phyloP scores from a whole-genome alignment of 2,888 invertebrate genomes.

The Macrophya alboannulata region DNA sequence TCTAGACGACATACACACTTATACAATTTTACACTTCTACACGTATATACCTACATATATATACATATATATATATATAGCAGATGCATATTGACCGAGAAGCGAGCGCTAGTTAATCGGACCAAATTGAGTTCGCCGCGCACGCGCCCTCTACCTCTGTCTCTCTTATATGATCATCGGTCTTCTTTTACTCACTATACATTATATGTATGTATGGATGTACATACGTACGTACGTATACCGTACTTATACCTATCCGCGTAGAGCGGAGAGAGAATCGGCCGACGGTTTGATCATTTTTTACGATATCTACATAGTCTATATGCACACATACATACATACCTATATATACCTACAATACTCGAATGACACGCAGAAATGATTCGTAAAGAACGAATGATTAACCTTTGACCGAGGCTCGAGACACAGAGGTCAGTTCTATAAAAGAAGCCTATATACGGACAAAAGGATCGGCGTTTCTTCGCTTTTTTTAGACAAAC shows the following conservation, averaged over 20 bases:
- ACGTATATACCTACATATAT: constrained; percentile 17
- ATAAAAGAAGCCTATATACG: neutral
- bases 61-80: neutral
- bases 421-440: constrained; percentile 23
- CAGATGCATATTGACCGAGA: constrained; percentile 66
- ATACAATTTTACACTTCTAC: neutral
- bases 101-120: constrained; percentile 73
- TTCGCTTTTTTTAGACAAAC: neutral
- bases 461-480: constrained; percentile 1
- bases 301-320: neutral
- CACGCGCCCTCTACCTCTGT: constrained; percentile 64
- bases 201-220: neutral
- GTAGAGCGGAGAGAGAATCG: neutral
- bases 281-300: constrained; percentile 10
- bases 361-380: constrained; percentile 31
- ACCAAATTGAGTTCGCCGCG: constrained; percentile 69
- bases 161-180: constrained; percentile 21
- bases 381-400: constrained; percentile 44
- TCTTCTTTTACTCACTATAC: constrained; percentile 20
- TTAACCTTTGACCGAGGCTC: constrained; percentile 43
- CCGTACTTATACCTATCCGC: neutral
- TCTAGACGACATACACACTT: constrained; percentile 50
- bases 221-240: neutral
- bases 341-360: neutral
- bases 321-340: neutral